Percentiles rank a stretch among this genome's conserved stretches.
These are phyloP conservation scores for Galeopterus variegatus DNA, from an alignment of 2,113 vertebrate species.

Conservation along the genomic window DNA sequence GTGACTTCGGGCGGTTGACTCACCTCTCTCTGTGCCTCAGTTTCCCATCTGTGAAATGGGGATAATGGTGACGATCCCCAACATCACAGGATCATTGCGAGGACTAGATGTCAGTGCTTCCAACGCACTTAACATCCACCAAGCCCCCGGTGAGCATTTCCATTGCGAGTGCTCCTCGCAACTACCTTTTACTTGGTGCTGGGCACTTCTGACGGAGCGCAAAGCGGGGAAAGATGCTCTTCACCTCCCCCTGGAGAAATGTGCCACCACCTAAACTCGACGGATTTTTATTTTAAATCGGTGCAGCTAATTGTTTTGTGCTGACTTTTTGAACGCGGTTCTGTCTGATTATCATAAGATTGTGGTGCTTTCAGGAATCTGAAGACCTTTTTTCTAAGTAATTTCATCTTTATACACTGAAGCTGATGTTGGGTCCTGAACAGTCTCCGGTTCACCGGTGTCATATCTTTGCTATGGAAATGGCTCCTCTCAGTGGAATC, in stretches of 20 bases:
- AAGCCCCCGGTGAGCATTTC: neutral
- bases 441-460: rapidly evolving
- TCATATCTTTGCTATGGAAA: conserved; percentile 64
- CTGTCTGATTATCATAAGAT: neutral
- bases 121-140: neutral
- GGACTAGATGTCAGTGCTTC: neutral
- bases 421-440: neutral
- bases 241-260: neutral
- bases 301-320: conserved; percentile 26
- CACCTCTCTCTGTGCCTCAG: neutral
- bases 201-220: neutral
- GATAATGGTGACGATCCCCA: neutral
- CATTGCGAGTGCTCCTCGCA: neutral
- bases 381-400: neutral
- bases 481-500: conserved; percentile 86
- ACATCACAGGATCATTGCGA: neutral
- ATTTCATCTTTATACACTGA: conserved; percentile 40
- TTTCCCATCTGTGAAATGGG: neutral
- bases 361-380: neutral
- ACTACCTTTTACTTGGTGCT: neutral
- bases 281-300: conserved; percentile 34
- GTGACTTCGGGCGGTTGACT: neutral
- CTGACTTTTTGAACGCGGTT: neutral
- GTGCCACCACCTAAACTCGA: neutral
- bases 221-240: neutral